Conservation (phyloP, 2,113 vertebrate genomes). For the Geococcyx californianus region DNA sequence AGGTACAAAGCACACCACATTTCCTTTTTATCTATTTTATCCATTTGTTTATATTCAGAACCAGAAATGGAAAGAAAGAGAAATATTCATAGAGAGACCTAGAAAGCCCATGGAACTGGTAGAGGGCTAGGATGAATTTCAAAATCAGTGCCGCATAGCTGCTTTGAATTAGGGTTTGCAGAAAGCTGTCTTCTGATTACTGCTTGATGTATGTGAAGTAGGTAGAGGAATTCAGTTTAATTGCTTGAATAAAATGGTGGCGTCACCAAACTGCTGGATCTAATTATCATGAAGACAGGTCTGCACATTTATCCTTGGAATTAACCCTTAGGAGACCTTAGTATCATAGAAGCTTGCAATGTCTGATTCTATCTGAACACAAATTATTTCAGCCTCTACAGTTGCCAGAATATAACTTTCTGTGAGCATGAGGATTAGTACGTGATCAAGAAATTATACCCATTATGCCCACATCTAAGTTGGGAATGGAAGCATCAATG, state of each 20-base stretch:
- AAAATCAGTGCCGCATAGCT: background rate
- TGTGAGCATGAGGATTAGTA: background rate
- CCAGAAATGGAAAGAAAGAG: background rate
- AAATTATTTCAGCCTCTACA: background rate
- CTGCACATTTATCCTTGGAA: background rate
- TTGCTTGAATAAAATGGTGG: background rate
- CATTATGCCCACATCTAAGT: background rate
- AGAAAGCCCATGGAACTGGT: background rate
- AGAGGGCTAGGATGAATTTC: background rate
- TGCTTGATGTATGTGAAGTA: background rate
- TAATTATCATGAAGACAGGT: background rate
- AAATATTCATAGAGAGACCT: background rate
- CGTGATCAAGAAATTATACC: background rate
- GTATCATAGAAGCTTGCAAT: background rate
- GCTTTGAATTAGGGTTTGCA: background rate
- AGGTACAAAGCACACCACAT: background rate
- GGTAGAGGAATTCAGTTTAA: background rate
- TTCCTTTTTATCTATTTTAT: background rate
- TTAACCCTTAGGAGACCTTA: background rate
- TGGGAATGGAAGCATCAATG: background rate
- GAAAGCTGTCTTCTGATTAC: background rate
- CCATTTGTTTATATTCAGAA: constrained; percentile 7
- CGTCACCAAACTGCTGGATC: background rate
- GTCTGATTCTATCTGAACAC: background rate
- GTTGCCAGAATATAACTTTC: background rate